phyloP scores from a whole-genome alignment of 2,113 vertebrate species.

The Manacus vitellinus region DNA sequence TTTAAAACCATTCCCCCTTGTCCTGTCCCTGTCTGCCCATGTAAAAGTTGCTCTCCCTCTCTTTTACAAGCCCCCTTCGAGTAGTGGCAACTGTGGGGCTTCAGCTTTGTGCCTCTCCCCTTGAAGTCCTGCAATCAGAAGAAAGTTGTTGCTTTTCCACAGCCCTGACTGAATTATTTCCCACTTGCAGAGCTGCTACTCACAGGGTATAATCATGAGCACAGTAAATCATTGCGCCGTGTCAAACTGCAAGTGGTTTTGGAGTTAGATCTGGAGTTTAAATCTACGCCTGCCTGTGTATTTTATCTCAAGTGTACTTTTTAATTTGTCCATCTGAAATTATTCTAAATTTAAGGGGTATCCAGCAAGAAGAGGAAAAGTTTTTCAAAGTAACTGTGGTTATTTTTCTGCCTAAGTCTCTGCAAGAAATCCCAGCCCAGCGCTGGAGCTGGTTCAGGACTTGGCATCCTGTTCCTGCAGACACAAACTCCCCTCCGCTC shows the following conservation, averaged over 20 bases:
- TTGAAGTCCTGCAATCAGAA: background rate
- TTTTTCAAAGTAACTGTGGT: background rate
- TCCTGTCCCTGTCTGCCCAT: background rate
- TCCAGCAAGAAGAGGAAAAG: background rate
- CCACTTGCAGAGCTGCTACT: slow-evolving; percentile 27
- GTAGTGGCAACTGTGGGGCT: background rate
- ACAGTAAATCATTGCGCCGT: background rate
- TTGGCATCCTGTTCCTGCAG: background rate
- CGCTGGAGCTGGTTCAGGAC: background rate
- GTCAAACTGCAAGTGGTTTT: slow-evolving; percentile 8
- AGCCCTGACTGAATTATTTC: slow-evolving; percentile 18
- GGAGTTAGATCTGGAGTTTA: slow-evolving; percentile 18
- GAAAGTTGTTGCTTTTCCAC: slow-evolving; percentile 31
- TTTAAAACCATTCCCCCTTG: background rate
- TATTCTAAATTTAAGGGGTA: slow-evolving; percentile 8
- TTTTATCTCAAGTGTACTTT: slow-evolving; percentile 41
- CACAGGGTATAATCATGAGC: slow-evolving; percentile 1
- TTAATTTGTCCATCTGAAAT: slow-evolving; percentile 40
- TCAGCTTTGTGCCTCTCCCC: background rate
- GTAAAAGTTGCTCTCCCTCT: background rate
- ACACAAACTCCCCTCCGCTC: background rate
- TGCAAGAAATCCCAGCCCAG: background rate
- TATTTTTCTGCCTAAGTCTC: background rate
- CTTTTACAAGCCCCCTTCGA: background rate
- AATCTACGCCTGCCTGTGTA: background rate